These are phyloP conservation scores for Scaeva pyrastri DNA, from an alignment of 2,888 invertebrate species.

Conservation along the genomic window DNA sequence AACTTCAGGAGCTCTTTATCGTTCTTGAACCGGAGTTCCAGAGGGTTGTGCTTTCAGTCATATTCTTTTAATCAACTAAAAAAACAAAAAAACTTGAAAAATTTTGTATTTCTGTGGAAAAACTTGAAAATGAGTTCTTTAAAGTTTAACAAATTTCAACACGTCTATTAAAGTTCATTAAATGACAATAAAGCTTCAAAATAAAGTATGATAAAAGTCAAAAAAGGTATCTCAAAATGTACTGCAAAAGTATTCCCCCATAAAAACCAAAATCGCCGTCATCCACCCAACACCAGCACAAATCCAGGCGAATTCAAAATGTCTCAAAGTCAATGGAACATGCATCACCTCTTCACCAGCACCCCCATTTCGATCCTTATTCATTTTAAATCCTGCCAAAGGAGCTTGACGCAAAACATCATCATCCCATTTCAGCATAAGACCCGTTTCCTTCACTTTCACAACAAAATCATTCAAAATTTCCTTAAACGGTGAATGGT, in stretches of 20 bases:
- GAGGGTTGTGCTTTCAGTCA: too few species aligned
- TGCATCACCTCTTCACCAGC: not conserved
- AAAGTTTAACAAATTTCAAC: too few species aligned
- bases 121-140: too few species aligned
- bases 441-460: not conserved
- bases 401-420: not conserved
- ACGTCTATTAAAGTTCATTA: too few species aligned
- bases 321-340: not conserved
- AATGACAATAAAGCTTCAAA: too few species aligned
- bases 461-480: slow-evolving; percentile 7
- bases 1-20: too few species aligned
- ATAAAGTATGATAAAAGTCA: not conserved
- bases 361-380: not conserved
- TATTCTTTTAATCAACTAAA: too few species aligned
- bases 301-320: slow-evolving; percentile 12
- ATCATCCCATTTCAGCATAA: slow-evolving; percentile 14
- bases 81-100: too few species aligned
- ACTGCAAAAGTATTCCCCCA: not conserved
- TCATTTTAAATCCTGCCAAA: not conserved
- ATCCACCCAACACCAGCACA: not conserved
- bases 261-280: not conserved
- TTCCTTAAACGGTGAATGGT: slow-evolving; percentile 5
- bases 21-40: too few species aligned
- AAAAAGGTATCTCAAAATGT: not conserved
- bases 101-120: too few species aligned